Percentiles rank a stretch among this genome's conserved stretches.
Conservation (phyloP, 2,888 invertebrate species). For the Silvanus unidentatus region DNA sequence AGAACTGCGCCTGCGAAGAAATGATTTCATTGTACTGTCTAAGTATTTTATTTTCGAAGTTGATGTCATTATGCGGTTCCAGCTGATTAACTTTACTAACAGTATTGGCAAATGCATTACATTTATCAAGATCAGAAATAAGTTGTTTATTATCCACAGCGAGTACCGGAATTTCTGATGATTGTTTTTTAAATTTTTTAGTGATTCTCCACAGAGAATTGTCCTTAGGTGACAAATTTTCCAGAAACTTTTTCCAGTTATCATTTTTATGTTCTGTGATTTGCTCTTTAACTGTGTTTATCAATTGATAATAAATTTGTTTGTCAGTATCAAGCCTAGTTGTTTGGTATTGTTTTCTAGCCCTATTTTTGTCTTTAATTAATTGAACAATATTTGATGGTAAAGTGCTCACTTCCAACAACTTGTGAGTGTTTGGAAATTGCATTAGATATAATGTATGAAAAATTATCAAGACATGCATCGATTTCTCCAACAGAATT, state of each 20-base stretch:
- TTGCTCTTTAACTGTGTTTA: neutral
- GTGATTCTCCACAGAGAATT: neutral
- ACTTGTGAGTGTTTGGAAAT: neutral
- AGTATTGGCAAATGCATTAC: neutral
- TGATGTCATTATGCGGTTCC: neutral
- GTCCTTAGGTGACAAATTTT: neutral
- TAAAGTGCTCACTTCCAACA: neutral
- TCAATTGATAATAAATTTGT: neutral
- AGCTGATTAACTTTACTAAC: neutral
- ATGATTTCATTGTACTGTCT: neutral
- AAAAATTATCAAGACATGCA: neutral
- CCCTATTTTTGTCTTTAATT: neutral
- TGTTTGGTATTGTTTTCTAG: neutral
- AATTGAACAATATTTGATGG: neutral
- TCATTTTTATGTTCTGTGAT: neutral
- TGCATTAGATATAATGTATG: neutral
- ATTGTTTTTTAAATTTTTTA: neutral
- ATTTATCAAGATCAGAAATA: neutral
- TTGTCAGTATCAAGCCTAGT: neutral
- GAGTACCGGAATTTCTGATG: neutral
- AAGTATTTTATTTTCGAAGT: neutral
- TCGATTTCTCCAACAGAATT: neutral
- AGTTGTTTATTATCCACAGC: neutral
- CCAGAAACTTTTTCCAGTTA: conserved; percentile 1
- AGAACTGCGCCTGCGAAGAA: neutral